phyloP scores from a whole-genome alignment of 2,888 invertebrate species.

The Parnassius orleans region DNA sequence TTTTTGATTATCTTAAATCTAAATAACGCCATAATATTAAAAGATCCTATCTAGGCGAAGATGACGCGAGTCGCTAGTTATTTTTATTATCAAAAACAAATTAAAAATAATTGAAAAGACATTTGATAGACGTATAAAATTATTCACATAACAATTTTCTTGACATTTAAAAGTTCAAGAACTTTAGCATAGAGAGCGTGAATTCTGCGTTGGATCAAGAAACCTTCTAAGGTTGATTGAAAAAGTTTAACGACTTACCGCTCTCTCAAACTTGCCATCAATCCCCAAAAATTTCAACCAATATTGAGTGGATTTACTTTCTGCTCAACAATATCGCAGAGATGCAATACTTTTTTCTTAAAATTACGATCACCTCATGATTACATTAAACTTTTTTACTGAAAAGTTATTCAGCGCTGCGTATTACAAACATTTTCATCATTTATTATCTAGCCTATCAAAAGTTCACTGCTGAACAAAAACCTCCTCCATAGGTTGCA shows the following conservation, averaged over 20 bases:
- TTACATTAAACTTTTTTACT: too few species aligned
- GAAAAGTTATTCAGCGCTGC: too few species aligned
- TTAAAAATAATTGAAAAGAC: background rate
- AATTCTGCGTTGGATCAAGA: conserved; percentile 21
- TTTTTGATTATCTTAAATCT: too few species aligned
- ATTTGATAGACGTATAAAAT: background rate
- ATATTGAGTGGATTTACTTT: conserved; percentile 6
- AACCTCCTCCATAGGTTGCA: too few species aligned
- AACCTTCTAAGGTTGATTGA: conserved; percentile 19
- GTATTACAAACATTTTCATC: too few species aligned
- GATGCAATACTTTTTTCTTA: background rate
- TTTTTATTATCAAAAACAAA: too few species aligned
- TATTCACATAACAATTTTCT: background rate
- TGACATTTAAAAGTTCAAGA: conserved; percentile 3
- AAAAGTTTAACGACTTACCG: conserved; percentile 23
- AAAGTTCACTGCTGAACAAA: too few species aligned
- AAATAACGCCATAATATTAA: too few species aligned
- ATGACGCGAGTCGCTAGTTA: too few species aligned
- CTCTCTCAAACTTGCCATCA: conserved; percentile 15
- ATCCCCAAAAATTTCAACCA: conserved; percentile 11
- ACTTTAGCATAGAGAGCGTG: conserved; percentile 1
- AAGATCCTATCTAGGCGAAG: too few species aligned
- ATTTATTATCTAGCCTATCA: too few species aligned
- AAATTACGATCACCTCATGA: too few species aligned
- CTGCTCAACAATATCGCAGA: background rate